phyloP scores from a whole-genome alignment of 2,797 vertebrate species.

The Lithobates sylvaticus region DNA sequence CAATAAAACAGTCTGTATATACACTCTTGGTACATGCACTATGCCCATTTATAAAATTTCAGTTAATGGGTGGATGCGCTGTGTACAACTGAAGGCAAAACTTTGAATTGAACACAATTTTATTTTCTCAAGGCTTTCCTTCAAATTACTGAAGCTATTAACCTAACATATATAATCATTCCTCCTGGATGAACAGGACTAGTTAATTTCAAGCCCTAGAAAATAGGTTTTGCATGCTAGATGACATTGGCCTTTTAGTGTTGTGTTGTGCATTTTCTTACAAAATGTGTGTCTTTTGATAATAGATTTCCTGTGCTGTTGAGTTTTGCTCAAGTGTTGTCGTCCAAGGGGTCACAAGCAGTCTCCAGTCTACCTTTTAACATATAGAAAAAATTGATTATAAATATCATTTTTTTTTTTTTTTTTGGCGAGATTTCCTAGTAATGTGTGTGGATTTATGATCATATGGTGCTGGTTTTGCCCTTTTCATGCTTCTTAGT shows the following conservation, averaged over 20 bases:
- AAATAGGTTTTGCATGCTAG: conserved; percentile 89
- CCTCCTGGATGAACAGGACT: conserved; percentile 65
- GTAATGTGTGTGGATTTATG: not conserved
- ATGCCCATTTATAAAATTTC: too few relatives aligned
- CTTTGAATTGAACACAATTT: too few relatives aligned
- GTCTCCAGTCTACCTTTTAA: not conserved
- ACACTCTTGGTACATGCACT: too few relatives aligned
- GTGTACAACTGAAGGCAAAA: too few relatives aligned
- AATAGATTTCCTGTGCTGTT: conserved; percentile 33
- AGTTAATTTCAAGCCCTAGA: conserved; percentile 95
- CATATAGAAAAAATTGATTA: too few relatives aligned
- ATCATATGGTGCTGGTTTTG: not conserved
- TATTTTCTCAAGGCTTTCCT: not conserved
- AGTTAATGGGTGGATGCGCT: too few relatives aligned
- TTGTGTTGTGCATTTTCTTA: conserved; percentile 83
- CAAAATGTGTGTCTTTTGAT: conserved; percentile 73
- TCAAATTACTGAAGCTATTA: not conserved
- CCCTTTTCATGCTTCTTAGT: not conserved
- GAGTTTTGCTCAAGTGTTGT: conserved; percentile 40
- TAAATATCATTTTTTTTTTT: too few relatives aligned
- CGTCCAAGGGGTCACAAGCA: conserved; percentile 28
- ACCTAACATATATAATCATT: not conserved
- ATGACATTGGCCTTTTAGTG: conserved; percentile 85
- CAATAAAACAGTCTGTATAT: too few relatives aligned
- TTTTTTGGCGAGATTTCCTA: not conserved